Evolutionary conservation across 2,113 vertebrate genomes (phyloP), one percentile per base, ranked within the genome.

Genomic region (Heterocephalus glaber): DNA sequence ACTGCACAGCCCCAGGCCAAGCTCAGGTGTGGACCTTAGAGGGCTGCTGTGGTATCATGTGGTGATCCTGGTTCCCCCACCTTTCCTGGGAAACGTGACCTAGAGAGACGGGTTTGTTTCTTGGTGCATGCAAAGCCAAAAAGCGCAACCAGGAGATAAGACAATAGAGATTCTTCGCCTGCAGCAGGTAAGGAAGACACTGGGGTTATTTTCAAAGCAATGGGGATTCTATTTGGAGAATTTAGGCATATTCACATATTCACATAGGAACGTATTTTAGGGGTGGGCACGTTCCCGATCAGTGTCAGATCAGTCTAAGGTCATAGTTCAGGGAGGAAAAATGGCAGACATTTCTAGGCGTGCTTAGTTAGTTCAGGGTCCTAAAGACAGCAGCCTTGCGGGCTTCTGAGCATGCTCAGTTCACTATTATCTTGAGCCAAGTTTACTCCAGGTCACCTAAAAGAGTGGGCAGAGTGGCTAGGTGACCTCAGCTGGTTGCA

Each of bases 1-100:
- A 8, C 24, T 3, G 3, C 24, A n/a, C 20, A 26, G 16, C 22
- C 22, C 10, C 58, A 2, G 0, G 9, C 17, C 52, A n/a, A 77
- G 54, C n/a, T 79, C 17, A 68, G 2, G 24, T 16, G 8, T 65
- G 56, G n/a, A 17, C 41, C 41, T 28, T 17, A 8, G 28, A 35
- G 61, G 76, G 38, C 35, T 58, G 3, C 14, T 3, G 26, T 24
- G 52, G 22, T 7, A 20, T 2, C 1, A 2, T 2, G 2, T 1
- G 1, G 68, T 22, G 14, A n/a, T 13, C 4, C 0, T 77, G 28
- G 28, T 24, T 28, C 1, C 65, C 33, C 26, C 19, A 9, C 63
- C 49, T 91, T 35, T 79, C 30, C 47, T 54, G 76, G 44, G 30
- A 14, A 12, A 6, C 7, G 47, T 17, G 76, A 33, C 28, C 9